Evolutionary conservation across 2,797 vertebrate genomes (phyloP), one percentile per base, ranked within the genome.

Genomic region (Muscicapa comitata): DNA sequence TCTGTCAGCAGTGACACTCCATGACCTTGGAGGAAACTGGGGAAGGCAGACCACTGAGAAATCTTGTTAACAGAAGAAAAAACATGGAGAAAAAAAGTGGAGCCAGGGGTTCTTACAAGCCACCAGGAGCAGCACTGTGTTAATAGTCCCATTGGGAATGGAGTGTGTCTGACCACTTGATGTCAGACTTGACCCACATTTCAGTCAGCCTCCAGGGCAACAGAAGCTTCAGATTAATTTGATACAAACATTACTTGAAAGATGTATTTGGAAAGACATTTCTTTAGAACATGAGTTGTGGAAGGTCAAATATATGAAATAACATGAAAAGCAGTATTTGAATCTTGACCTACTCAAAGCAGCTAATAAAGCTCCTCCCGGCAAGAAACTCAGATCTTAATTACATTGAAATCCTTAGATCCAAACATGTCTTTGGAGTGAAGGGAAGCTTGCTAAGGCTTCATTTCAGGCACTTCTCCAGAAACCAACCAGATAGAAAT

Each of bases 181-280:
- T 97, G 95, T 97, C 96, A 97, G 92, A 88, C 95, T 96, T 93
- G 93, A 96, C 94, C 95, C 71, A 93, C 42, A 93, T 93, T 96
- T 94, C 78, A 93, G 23, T 90, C 82, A 94, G 82, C 80, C 77
- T 88, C 51, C 92, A 70, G 94, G 95, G 76, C 86, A 88, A 73
- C 42, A 50, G 29, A 72, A 66, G 50, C 65, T 95, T 79, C 86
- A 92, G 63, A 83, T 65, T n/a, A 77, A 92, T 72, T 91, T 90
- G 62, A 63, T 72, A 91, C 21, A 91, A 93, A 81, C 6, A 5
- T 58, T 48, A 33, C 50, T 78, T 54, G 47, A 80, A 86, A 91
- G 76, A 75, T 14, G 37, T 54, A 58, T 67, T 83, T 91, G 75
- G 54, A 93, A 80, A 83, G 68, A 57, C 12, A 80, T 77, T 95